A percentile compares a stretch with the other conserved stretches of the same genome.
Evolutionary conservation across 2,888 invertebrate genomes (phyloP).

Genomic region (Cancer borealis): DNA sequence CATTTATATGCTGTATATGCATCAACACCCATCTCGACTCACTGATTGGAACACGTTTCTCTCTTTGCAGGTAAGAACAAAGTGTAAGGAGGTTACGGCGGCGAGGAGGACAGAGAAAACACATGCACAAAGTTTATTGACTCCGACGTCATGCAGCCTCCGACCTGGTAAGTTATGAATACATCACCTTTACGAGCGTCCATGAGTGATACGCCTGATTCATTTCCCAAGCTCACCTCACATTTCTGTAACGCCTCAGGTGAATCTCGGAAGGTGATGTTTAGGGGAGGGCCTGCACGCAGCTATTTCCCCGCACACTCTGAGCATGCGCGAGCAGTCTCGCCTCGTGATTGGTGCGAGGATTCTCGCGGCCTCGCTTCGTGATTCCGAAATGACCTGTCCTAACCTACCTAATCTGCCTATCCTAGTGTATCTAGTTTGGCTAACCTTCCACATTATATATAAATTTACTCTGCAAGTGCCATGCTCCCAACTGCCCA

Average conservation of each 20-base stretch:
- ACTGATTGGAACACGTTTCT: background rate
- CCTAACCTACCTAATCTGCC: no score
- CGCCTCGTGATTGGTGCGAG: no score
- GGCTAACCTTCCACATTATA: no score
- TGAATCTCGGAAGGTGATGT: background rate
- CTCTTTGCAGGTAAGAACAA: background rate
- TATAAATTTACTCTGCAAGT: no score
- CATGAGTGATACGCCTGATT: background rate
- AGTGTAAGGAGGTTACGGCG: background rate
- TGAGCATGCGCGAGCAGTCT: no score
- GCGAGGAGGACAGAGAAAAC: background rate
- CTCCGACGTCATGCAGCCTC: slow-evolving; percentile 6
- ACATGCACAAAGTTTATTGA: background rate
- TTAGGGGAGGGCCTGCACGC: no score
- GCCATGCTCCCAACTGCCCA: no score
- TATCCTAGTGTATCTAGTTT: no score
- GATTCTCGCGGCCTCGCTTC: no score
- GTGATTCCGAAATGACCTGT: no score
- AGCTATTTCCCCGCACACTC: no score
- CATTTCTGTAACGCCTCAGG: background rate
- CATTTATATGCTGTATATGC: no score
- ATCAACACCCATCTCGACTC: background rate
- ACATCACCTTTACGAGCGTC: background rate
- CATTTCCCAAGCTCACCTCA: background rate
- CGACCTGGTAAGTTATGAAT: background rate